Percentiles rank a stretch among this genome's conserved stretches.
Conservation (phyloP, 2,113 vertebrate species). For the Tetraodon nigroviridis region DNA sequence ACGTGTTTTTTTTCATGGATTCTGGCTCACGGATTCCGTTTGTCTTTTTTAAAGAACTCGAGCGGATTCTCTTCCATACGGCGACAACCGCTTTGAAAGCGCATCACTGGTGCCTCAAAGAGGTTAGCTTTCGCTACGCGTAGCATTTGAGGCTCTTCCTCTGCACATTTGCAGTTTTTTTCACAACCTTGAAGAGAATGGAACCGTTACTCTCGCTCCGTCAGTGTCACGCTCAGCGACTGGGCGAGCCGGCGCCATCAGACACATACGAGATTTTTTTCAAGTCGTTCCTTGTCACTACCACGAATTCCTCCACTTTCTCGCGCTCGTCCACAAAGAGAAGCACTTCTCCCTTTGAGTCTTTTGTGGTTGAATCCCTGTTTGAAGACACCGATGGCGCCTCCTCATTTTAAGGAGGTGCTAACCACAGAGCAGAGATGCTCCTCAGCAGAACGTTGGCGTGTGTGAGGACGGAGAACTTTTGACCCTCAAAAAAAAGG, state of each 20-base stretch:
- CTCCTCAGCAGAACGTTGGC: too few relatives aligned
- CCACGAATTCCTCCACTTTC: slow-evolving; percentile 34
- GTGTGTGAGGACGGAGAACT: too few relatives aligned
- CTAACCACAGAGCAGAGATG: too few relatives aligned
- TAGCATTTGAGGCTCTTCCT: neutral
- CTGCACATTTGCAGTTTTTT: slow-evolving; percentile 8
- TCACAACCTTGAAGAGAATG: slow-evolving; percentile 30
- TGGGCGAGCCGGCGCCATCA: slow-evolving; percentile 28
- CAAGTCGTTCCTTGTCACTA: slow-evolving; percentile 44
- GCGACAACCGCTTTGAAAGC: too few relatives aligned
- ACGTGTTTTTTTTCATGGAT: neutral
- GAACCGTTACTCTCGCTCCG: slow-evolving; percentile 42
- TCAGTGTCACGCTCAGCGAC: slow-evolving; percentile 43
- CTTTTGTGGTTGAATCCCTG: too few relatives aligned
- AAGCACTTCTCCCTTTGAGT: neutral
- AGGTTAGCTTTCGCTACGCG: too few relatives aligned
- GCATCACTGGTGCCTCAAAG: too few relatives aligned
- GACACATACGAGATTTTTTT: slow-evolving; percentile 48
- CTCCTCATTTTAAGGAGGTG: too few relatives aligned
- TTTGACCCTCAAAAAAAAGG: too few relatives aligned
- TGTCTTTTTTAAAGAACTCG: slow-evolving; percentile 10
- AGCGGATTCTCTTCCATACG: too few relatives aligned
- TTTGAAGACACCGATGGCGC: too few relatives aligned
- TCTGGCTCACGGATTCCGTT: too few relatives aligned
- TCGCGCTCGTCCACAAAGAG: neutral